These are phyloP conservation scores for Enteromius mattozi DNA, from an alignment of 2,797 vertebrate genomes.

Conservation along the genomic window DNA sequence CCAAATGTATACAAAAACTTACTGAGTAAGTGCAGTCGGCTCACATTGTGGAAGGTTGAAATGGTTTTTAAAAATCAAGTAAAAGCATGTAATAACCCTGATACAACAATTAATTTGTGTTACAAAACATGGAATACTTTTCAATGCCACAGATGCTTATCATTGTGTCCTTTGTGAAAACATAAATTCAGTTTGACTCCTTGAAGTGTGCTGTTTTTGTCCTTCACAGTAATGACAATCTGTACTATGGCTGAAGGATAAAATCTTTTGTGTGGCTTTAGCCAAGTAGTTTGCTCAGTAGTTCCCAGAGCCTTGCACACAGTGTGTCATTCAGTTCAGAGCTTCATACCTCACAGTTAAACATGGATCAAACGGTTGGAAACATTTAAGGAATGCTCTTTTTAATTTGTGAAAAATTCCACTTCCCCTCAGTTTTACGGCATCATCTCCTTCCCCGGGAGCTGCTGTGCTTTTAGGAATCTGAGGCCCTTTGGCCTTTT, in stretches of 20 bases:
- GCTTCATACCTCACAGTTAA: not conserved
- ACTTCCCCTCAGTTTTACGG: conserved; percentile 25
- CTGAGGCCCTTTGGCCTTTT: conserved; percentile 21
- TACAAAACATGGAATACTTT: not conserved
- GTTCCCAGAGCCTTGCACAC: not conserved
- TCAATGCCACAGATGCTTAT: conserved; percentile 46
- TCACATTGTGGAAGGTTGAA: not conserved
- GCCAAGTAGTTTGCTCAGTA: not conserved
- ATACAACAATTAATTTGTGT: not conserved
- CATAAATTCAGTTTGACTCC: conserved; percentile 5
- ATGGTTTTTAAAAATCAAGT: not conserved
- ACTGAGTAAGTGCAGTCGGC: not conserved
- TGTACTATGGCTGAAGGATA: conserved; percentile 17
- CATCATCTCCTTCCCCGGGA: conserved; percentile 44
- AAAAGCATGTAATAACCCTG: not conserved
- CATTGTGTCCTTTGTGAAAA: conserved; percentile 20
- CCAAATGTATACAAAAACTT: not conserved
- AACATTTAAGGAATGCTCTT: conserved; percentile 41
- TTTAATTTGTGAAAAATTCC: conserved; percentile 31
- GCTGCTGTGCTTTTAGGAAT: conserved; percentile 48
- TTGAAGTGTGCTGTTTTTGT: not conserved
- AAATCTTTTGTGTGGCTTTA: not conserved
- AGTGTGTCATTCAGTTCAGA: conserved; percentile 8
- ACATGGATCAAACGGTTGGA: conserved; percentile 27
- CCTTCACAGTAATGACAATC: conserved; percentile 7